Conservation (phyloP, 2,888 invertebrate genomes). For the Hydrotaea diabolus region DNA sequence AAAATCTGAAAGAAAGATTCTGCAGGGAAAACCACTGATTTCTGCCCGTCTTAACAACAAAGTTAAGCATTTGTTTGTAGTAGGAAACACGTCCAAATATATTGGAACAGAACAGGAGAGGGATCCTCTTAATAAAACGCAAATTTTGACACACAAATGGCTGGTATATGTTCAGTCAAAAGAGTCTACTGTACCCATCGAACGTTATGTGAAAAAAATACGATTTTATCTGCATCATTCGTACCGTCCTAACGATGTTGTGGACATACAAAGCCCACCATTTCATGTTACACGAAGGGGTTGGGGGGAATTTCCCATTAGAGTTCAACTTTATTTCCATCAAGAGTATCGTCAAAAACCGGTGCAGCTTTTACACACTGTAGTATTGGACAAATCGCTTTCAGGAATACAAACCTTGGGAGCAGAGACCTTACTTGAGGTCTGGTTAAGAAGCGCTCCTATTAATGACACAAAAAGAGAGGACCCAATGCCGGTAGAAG, state of each 20-base stretch:
- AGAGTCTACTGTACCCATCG: constrained; percentile 83
- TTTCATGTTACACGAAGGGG: constrained; percentile 92
- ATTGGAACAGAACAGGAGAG: constrained; percentile 83
- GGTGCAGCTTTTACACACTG: constrained; percentile 88
- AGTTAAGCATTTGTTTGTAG: constrained; percentile 82
- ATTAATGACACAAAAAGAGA: not conserved
- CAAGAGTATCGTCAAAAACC: constrained; percentile 88
- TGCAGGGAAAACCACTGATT: constrained; percentile 60
- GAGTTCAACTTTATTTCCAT: constrained; percentile 89
- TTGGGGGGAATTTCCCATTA: constrained; percentile 95
- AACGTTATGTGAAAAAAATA: constrained; percentile 86
- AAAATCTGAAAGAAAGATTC: constrained; percentile 39
- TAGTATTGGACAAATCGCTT: constrained; percentile 90
- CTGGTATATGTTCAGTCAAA: constrained; percentile 91
- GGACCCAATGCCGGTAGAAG: not conserved
- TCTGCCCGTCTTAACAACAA: constrained; percentile 79
- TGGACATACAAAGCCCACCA: constrained; percentile 89
- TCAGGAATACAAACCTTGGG: constrained; percentile 92
- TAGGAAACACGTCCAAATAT: constrained; percentile 91
- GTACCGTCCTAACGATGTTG: constrained; percentile 92
- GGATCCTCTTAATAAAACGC: constrained; percentile 77
- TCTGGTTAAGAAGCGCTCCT: constrained; percentile 83
- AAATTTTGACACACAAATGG: constrained; percentile 93
- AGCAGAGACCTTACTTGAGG: constrained; percentile 89
- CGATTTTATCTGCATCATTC: constrained; percentile 91